Conservation (phyloP, 2,113 vertebrate species). For the Ptychochromis oligacanthus region DNA sequence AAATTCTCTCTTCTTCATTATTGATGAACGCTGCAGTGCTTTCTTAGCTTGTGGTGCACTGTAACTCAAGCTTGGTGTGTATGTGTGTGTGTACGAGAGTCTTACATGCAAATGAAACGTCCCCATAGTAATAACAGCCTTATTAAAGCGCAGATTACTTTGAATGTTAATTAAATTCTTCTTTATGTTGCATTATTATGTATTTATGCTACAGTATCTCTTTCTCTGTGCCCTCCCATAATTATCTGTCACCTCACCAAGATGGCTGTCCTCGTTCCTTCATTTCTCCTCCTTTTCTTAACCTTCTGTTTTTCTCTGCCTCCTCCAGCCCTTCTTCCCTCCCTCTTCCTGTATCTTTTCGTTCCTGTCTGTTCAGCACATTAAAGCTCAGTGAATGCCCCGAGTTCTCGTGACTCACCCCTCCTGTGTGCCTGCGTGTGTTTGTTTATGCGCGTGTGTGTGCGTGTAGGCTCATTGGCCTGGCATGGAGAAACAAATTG, state of each 20-base stretch:
- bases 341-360: slow-evolving; percentile 17
- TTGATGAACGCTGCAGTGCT: slow-evolving; percentile 65
- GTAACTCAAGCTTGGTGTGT: slow-evolving; percentile 28
- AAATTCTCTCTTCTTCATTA: slow-evolving; percentile 65
- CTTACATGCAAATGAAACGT: slow-evolving; percentile 65
- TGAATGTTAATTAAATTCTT: slow-evolving; percentile 72
- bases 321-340: slow-evolving; percentile 42
- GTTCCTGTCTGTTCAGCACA: slow-evolving; percentile 62
- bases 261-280: slow-evolving; percentile 20
- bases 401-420: slow-evolving; percentile 62
- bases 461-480: slow-evolving; percentile 51
- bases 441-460: slow-evolving; percentile 31
- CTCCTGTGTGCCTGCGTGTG: slow-evolving; percentile 37
- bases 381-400: slow-evolving; percentile 52
- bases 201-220: slow-evolving; percentile 58
- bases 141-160: slow-evolving; percentile 72
- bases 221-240: slow-evolving; percentile 23
- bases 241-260: slow-evolving; percentile 30
- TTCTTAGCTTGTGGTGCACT: slow-evolving; percentile 30
- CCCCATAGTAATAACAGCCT: slow-evolving; percentile 65
- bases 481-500: slow-evolving; percentile 70
- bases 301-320: slow-evolving; percentile 30
- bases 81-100: slow-evolving; percentile 15
- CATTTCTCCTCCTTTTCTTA: slow-evolving; percentile 10
- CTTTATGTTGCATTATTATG: slow-evolving; percentile 68